Percentiles rank a stretch among this genome's conserved stretches.
Evolutionary conservation across 1,140 invertebrate species (phyloP).

Genomic region (Drosophila lini): DNA sequence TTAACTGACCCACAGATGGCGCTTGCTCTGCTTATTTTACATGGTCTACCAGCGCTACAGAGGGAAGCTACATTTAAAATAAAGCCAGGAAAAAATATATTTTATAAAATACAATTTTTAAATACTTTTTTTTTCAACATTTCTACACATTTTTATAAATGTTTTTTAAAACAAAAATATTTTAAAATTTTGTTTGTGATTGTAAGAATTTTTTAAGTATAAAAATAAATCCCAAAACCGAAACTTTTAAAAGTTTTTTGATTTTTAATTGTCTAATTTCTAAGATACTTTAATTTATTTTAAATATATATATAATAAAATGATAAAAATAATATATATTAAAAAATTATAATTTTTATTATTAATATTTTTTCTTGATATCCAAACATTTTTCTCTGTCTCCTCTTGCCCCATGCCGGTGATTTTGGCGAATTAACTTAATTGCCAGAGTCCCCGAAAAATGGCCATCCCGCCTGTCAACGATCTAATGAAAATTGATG

Average conservation of each 20-base stretch:
- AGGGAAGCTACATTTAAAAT: background rate
- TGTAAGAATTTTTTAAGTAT: no score
- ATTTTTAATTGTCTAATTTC: background rate
- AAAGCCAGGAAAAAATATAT: background rate
- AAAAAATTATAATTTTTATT: background rate
- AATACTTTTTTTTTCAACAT: background rate
- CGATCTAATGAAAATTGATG: slow-evolving; percentile 76
- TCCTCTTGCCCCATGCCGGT: background rate
- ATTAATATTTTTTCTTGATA: background rate
- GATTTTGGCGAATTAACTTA: slow-evolving; percentile 63
- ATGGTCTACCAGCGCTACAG: no score
- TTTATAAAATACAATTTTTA: no score
- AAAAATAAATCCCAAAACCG: no score
- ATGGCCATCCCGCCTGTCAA: slow-evolving; percentile 58
- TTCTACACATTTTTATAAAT: background rate
- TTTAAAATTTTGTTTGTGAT: background rate
- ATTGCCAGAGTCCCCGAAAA: slow-evolving; percentile 50
- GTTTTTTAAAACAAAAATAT: background rate
- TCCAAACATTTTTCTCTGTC: background rate
- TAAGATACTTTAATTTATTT: background rate
- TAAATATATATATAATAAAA: background rate
- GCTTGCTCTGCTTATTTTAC: no score
- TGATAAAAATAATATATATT: background rate
- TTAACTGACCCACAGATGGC: no score
- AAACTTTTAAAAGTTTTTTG: background rate